Conservation (phyloP, 2,888 invertebrate genomes). For the Agrilus cyanescens region DNA sequence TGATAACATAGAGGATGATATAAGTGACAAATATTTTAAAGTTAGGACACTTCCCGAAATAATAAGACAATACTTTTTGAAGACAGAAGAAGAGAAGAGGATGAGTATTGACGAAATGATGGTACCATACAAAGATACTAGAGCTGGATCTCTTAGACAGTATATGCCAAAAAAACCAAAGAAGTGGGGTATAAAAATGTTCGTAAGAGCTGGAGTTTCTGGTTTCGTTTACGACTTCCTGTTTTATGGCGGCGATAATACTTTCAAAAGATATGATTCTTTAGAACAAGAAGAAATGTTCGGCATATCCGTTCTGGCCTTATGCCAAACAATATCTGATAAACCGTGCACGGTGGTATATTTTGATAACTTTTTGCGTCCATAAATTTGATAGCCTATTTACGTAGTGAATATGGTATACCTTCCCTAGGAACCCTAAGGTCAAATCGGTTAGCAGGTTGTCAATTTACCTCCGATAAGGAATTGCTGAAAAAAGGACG, state of each 20-base stretch:
- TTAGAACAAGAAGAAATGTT: not conserved
- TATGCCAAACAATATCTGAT: too few species aligned
- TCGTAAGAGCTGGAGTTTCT: slow-evolving; percentile 12
- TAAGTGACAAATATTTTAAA: slow-evolving; percentile 10
- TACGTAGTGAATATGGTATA: too few species aligned
- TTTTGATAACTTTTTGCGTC: too few species aligned
- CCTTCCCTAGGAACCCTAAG: too few species aligned
- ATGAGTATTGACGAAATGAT: slow-evolving; percentile 12
- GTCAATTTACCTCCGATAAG: too few species aligned
- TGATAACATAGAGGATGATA: slow-evolving; percentile 10
- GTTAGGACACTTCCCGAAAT: slow-evolving; percentile 11
- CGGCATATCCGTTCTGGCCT: too few species aligned
- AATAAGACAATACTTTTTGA: slow-evolving; percentile 9
- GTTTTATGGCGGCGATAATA: slow-evolving; percentile 12
- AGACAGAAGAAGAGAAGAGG: slow-evolving; percentile 9
- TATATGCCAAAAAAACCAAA: slow-evolving; percentile 16
- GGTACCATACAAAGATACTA: slow-evolving; percentile 13
- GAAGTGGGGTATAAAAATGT: slow-evolving; percentile 18
- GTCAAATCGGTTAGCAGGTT: too few species aligned
- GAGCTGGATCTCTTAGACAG: slow-evolving; percentile 11
- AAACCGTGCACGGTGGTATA: too few species aligned
- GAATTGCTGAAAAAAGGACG: too few species aligned
- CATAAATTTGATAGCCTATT: too few species aligned
- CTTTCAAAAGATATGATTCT: slow-evolving; percentile 6
- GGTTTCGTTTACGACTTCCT: slow-evolving; percentile 15